These are phyloP conservation scores for Thysanoteuthis rhombus DNA, from an alignment of 2,888 invertebrate genomes.

Conservation along the genomic window DNA sequence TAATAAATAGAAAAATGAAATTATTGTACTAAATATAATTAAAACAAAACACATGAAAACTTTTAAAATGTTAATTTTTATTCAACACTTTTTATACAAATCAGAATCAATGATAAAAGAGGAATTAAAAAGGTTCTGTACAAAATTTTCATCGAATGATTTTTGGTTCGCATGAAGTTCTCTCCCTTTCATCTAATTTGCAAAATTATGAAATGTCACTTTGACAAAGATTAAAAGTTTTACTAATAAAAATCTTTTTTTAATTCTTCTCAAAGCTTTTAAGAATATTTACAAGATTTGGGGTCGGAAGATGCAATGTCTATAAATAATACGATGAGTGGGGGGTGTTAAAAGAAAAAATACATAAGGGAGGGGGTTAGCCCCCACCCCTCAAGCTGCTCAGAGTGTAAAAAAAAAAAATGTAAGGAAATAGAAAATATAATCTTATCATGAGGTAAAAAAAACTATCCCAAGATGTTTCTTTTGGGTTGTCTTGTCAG, in stretches of 20 bases:
- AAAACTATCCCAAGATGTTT: too few relatives aligned
- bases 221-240: not conserved
- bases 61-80: not conserved
- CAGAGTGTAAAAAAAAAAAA: not conserved
- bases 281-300: not conserved
- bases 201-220: not conserved
- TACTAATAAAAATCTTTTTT: not conserved
- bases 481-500: too few relatives aligned
- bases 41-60: not conserved
- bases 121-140: not conserved
- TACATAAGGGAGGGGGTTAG: not conserved
- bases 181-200: not conserved
- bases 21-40: too few relatives aligned
- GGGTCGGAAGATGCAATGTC: not conserved
- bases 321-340: too few relatives aligned
- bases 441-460: not conserved
- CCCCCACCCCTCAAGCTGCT: too few relatives aligned
- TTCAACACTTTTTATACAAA: not conserved
- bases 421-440: not conserved
- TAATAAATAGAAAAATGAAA: too few relatives aligned
- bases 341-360: too few relatives aligned
- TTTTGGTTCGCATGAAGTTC: not conserved
- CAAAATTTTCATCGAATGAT: not conserved
- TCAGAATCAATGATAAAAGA: not conserved
- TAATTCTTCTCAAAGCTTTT: not conserved